These are phyloP conservation scores for Grus americana DNA, from an alignment of 2,113 vertebrate species.

Conservation along the genomic window DNA sequence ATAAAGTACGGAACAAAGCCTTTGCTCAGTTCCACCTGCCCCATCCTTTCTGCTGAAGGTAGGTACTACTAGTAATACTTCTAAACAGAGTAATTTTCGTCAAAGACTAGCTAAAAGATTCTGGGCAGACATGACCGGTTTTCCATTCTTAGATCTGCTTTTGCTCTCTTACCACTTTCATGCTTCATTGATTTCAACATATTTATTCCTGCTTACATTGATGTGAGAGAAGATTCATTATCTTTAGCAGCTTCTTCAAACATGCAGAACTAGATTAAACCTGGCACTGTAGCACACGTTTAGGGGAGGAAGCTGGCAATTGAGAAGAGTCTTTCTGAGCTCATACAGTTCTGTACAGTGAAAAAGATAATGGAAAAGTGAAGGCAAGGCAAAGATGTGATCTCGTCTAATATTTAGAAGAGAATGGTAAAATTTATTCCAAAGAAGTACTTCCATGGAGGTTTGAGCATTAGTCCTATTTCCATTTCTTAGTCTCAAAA, in stretches of 20 bases:
- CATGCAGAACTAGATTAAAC: background rate
- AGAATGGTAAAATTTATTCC: background rate
- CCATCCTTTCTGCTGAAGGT: background rate
- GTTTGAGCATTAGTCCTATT: background rate
- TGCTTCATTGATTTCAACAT: background rate
- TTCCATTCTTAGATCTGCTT: background rate
- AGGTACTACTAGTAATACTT: background rate
- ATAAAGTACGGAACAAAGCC: background rate
- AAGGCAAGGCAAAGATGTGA: background rate
- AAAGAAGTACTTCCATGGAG: background rate
- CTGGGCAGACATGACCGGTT: background rate
- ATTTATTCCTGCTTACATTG: background rate
- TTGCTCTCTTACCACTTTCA: background rate
- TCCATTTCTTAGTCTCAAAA: background rate
- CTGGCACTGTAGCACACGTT: fast-evolving
- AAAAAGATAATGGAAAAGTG: background rate
- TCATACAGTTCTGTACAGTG: background rate
- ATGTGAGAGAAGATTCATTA: background rate
- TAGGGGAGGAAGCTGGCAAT: background rate
- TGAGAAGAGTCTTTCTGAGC: background rate
- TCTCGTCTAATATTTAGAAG: background rate
- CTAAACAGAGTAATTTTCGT: background rate
- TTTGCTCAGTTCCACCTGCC: background rate
- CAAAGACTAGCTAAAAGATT: background rate
- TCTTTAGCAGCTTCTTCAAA: background rate